Percentiles rank a stretch among this genome's conserved stretches.
Conservation (phyloP, 2,113 vertebrate species). For the Macquaria australasica region DNA sequence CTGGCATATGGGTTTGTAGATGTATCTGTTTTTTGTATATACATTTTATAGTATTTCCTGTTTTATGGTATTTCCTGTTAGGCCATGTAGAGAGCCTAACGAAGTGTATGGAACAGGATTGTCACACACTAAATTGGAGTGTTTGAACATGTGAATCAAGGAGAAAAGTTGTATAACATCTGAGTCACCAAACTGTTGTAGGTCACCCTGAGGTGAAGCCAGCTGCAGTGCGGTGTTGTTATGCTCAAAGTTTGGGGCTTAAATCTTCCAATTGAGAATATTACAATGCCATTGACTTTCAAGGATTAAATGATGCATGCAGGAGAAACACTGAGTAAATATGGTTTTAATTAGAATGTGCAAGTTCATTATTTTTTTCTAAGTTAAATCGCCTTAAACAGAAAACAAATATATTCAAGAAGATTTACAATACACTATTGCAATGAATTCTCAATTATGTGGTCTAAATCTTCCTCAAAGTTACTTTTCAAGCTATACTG, state of each 20-base stretch:
- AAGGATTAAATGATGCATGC: conserved; percentile 57
- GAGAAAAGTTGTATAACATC: conserved; percentile 33
- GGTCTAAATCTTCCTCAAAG: conserved; percentile 27
- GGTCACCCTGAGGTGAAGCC: conserved; percentile 41
- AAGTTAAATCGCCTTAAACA: conserved; percentile 30
- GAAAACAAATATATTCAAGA: conserved; percentile 47
- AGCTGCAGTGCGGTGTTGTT: conserved; percentile 22
- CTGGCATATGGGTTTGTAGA: neutral
- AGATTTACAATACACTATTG: conserved; percentile 23
- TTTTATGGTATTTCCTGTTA: neutral
- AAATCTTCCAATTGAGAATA: conserved; percentile 39
- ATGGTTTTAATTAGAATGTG: conserved; percentile 61
- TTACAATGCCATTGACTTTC: conserved; percentile 43
- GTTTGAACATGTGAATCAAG: conserved; percentile 6
- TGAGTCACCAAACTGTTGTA: conserved; percentile 38
- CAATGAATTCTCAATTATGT: conserved; percentile 36
- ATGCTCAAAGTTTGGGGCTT: conserved; percentile 13
- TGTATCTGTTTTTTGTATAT: neutral
- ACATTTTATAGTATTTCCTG: neutral
- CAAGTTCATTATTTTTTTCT: conserved; percentile 40
- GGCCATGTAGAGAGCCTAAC: neutral
- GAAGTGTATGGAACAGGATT: neutral
- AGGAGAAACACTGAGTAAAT: conserved; percentile 53
- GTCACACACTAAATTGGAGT: neutral
- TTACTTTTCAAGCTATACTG: conserved; percentile 5